Conservation (phyloP, 2,113 vertebrate species). For the Amphilophus citrinellus region DNA sequence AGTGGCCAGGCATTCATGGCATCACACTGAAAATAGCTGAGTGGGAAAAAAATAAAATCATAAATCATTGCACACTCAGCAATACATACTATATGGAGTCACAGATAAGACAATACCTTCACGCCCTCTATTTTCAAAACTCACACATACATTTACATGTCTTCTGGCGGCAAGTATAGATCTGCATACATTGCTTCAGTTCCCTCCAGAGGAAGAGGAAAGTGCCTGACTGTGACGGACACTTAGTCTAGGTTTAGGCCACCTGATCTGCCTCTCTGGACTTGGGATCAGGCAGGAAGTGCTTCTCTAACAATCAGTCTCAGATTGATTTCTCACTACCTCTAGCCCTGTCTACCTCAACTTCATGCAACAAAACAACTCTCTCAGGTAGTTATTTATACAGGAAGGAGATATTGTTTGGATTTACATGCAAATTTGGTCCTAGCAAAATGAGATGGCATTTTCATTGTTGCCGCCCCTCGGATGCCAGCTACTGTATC, state of each 20-base stretch:
- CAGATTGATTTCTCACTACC: constrained; percentile 52
- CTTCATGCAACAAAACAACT: not conserved
- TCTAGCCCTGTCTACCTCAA: not conserved
- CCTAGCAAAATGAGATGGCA: constrained; percentile 4
- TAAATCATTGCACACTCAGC: constrained; percentile 38
- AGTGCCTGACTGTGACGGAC: constrained; percentile 42
- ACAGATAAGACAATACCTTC: constrained; percentile 15
- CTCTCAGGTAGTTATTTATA: not conserved
- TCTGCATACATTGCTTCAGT: constrained; percentile 24
- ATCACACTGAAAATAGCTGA: constrained; percentile 9
- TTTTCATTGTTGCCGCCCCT: constrained; percentile 29
- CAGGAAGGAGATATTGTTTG: not conserved
- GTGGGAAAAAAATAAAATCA: not conserved
- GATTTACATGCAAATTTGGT: not conserved
- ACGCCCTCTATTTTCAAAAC: not conserved
- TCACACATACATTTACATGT: constrained; percentile 14
- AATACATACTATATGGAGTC: constrained; percentile 3
- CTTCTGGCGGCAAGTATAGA: constrained; percentile 4
- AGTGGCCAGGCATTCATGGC: constrained; percentile 45
- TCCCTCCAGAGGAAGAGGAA: constrained; percentile 36
- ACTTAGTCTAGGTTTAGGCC: constrained; percentile 44
- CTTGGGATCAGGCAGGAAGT: constrained; percentile 50
- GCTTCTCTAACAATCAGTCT: constrained; percentile 52
- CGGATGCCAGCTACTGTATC: constrained; percentile 38
- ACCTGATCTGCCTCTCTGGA: constrained; percentile 51